These are phyloP conservation scores for Heliconius erato DNA, from an alignment of 2,888 invertebrate genomes.

Conservation along the genomic window DNA sequence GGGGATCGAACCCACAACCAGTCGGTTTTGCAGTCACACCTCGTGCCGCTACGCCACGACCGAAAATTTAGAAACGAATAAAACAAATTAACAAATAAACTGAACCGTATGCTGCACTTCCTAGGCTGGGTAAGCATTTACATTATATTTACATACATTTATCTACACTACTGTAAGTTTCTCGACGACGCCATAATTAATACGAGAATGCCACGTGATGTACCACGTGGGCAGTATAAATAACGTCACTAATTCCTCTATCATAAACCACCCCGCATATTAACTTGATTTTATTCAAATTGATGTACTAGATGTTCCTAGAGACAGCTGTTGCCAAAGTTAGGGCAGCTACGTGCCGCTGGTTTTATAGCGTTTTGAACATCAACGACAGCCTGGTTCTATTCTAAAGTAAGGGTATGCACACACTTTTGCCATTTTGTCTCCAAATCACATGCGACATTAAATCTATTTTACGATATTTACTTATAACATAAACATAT, in stretches of 20 bases:
- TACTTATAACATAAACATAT: neutral
- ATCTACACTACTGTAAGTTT: no score
- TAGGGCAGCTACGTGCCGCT: slow-evolving; percentile 44
- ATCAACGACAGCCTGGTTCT: slow-evolving; percentile 44
- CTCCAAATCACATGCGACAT: slow-evolving; percentile 7
- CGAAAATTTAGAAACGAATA: no score
- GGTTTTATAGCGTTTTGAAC: slow-evolving; percentile 46
- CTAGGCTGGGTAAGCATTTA: no score
- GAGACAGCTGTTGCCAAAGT: slow-evolving; percentile 45
- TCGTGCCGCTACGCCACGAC: no score
- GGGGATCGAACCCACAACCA: no score
- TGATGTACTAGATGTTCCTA: slow-evolving; percentile 37
- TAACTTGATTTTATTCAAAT: slow-evolving; percentile 44
- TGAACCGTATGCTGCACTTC: no score
- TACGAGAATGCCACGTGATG: neutral
- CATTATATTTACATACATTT: no score
- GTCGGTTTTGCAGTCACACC: no score
- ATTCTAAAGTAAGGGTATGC: slow-evolving; percentile 36
- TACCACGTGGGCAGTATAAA: neutral
- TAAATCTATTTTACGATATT: neutral
- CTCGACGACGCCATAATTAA: no score
- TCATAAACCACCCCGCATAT: slow-evolving; percentile 20
- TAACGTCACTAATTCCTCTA: slow-evolving; percentile 6
- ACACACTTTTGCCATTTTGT: slow-evolving; percentile 16
- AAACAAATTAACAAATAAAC: no score